Percentiles rank a stretch among this genome's conserved stretches.
These are phyloP conservation scores for Potamarius usumacintae DNA, from an alignment of 2,113 vertebrate genomes.

Conservation along the genomic window DNA sequence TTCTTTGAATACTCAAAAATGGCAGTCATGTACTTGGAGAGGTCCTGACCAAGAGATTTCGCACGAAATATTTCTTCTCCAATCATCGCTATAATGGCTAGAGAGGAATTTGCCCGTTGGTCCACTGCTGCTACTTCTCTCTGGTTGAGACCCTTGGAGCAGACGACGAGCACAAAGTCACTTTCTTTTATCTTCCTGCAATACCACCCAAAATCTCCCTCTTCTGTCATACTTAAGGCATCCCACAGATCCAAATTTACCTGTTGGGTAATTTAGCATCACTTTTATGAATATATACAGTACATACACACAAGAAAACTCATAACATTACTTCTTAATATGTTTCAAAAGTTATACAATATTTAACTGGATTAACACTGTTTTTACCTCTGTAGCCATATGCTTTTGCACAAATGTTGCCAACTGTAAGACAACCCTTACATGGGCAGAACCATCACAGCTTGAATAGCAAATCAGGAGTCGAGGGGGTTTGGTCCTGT, in stretches of 20 bases:
- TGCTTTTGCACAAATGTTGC: constrained; percentile 75
- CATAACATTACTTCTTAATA: constrained; percentile 58
- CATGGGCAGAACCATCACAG: constrained; percentile 68
- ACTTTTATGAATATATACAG: background rate
- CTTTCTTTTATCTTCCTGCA: constrained; percentile 67
- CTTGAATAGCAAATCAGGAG: constrained; percentile 76
- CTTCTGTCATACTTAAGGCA: constrained; percentile 65
- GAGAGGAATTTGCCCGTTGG: constrained; percentile 21
- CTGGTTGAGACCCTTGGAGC: constrained; percentile 63
- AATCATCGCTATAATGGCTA: constrained; percentile 62
- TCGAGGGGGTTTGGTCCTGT: constrained; percentile 59
- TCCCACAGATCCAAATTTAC: constrained; percentile 78
- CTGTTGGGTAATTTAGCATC: constrained; percentile 48
- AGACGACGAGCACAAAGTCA: constrained; percentile 74
- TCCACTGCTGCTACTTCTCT: background rate
- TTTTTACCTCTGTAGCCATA: constrained; percentile 72
- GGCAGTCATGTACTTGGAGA: constrained; percentile 75
- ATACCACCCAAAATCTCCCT: constrained; percentile 71
- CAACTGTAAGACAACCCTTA: constrained; percentile 69
- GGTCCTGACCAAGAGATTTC: constrained; percentile 60
- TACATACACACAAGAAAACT: too few species aligned
- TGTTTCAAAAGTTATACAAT: background rate
- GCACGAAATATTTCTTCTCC: constrained; percentile 68
- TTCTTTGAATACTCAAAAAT: constrained; percentile 72
- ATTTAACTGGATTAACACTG: background rate